Percentiles rank a stretch among this genome's conserved stretches.
These are phyloP conservation scores for Ramphastos sulfuratus DNA, from an alignment of 2,113 vertebrate species.

Conservation along the genomic window DNA sequence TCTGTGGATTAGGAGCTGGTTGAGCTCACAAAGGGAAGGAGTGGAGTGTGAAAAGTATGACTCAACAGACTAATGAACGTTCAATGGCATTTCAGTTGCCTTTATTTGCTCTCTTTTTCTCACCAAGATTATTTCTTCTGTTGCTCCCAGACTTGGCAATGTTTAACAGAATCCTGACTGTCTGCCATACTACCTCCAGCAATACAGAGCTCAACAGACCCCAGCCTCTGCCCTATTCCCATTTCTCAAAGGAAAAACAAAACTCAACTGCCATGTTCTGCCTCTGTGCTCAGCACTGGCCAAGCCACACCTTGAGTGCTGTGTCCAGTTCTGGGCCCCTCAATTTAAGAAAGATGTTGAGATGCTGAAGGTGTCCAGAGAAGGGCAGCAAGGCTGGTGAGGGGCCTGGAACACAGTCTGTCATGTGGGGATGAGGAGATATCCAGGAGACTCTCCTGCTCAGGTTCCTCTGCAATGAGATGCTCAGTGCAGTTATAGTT, in stretches of 20 bases:
- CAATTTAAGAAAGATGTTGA: too few species aligned
- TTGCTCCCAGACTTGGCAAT: background rate
- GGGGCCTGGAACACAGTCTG: too few species aligned
- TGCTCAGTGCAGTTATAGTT: too few species aligned
- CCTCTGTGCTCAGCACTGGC: too few species aligned
- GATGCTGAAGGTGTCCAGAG: too few species aligned
- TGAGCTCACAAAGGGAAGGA: slow-evolving; percentile 9
- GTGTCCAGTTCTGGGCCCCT: too few species aligned
- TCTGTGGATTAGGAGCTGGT: slow-evolving; percentile 38
- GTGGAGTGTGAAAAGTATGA: background rate
- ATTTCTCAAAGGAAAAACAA: background rate
- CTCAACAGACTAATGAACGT: slow-evolving; percentile 19
- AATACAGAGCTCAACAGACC: background rate
- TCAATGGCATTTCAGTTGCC: slow-evolving; percentile 34
- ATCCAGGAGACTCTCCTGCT: too few species aligned
- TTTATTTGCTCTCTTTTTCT: background rate
- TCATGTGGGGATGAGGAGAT: too few species aligned
- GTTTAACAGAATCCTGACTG: slow-evolving; percentile 4
- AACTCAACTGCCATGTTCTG: too few species aligned
- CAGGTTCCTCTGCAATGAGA: too few species aligned
- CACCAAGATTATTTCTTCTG: background rate
- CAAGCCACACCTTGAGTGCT: too few species aligned
- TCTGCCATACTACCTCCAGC: background rate
- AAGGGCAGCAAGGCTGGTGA: too few species aligned
- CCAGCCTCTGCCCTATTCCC: background rate